These are phyloP conservation scores for Linepithema humile DNA, from an alignment of 1,140 invertebrate species.

Conservation along the genomic window DNA sequence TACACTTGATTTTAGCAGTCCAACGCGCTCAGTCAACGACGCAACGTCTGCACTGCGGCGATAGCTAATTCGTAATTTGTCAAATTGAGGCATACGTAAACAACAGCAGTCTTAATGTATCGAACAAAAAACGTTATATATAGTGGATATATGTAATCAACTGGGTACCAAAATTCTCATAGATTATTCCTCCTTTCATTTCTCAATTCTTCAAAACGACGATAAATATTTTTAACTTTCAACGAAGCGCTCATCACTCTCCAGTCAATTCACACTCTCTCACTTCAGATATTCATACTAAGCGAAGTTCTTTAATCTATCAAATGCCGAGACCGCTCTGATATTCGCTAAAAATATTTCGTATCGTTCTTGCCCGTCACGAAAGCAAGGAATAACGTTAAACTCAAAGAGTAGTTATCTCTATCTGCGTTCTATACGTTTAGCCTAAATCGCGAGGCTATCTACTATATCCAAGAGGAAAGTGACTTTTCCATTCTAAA, in stretches of 20 bases:
- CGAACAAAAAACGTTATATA: slow-evolving; percentile 69
- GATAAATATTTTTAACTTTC: slow-evolving; percentile 62
- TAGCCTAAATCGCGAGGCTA: slow-evolving; percentile 62
- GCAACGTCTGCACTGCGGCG: slow-evolving; percentile 68
- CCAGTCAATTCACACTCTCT: slow-evolving; percentile 19
- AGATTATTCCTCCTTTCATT: slow-evolving; percentile 69
- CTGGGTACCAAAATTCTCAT: slow-evolving; percentile 61
- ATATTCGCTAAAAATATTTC: slow-evolving; percentile 54
- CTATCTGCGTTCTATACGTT: slow-evolving; percentile 51
- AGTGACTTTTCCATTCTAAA: slow-evolving; percentile 45
- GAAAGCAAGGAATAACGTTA: slow-evolving; percentile 66
- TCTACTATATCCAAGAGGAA: slow-evolving; percentile 56
- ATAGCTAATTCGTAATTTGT: slow-evolving; percentile 74
- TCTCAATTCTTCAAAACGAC: slow-evolving; percentile 46
- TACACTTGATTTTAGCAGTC: slow-evolving; percentile 75
- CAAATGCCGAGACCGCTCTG: slow-evolving; percentile 24
- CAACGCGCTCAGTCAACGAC: slow-evolving; percentile 73
- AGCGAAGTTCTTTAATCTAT: slow-evolving; percentile 15
- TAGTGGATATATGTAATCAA: slow-evolving; percentile 70
- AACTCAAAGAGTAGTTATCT: slow-evolving; percentile 60
- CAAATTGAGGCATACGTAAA: slow-evolving; percentile 73
- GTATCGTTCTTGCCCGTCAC: neutral
- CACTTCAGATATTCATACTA: neutral
- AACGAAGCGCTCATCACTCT: slow-evolving; percentile 43
- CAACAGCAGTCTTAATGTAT: slow-evolving; percentile 66